Evolutionary conservation across 2,888 invertebrate genomes (phyloP).

Genomic region (Hypselothyrea guttata): DNA sequence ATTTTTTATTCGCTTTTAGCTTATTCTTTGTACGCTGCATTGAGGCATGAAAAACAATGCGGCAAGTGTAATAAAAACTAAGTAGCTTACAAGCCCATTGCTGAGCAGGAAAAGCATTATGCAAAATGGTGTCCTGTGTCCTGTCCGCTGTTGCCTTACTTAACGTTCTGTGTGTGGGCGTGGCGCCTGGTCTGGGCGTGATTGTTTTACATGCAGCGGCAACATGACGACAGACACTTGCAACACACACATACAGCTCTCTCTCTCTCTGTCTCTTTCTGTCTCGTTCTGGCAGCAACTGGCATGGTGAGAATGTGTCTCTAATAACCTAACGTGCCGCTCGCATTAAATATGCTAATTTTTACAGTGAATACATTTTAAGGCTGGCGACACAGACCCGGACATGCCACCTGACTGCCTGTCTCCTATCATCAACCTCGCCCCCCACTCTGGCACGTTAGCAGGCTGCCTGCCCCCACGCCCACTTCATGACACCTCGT

Average conservation of each 20-base stretch:
- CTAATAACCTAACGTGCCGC: constrained; percentile 78
- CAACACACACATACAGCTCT: constrained; percentile 22
- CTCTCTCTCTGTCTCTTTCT: not conserved
- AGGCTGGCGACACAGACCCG: constrained; percentile 32
- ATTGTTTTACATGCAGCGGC: constrained; percentile 67
- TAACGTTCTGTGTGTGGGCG: constrained; percentile 42
- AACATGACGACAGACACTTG: constrained; percentile 40
- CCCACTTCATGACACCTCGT: constrained; percentile 5
- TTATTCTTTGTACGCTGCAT: constrained; percentile 14
- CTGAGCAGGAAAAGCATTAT: constrained; percentile 59
- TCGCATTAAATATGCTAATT: constrained; percentile 78
- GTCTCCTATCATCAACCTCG: constrained; percentile 9
- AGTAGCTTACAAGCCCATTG: constrained; percentile 74
- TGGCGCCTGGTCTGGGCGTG: constrained; percentile 35
- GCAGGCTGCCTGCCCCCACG: no score
- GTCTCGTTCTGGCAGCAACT: not conserved
- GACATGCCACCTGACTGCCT: constrained; percentile 46
- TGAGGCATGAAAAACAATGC: constrained; percentile 71
- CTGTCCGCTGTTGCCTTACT: constrained; percentile 55
- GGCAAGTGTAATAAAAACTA: constrained; percentile 76
- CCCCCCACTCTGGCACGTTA: not conserved
- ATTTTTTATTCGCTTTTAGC: constrained; percentile 1
- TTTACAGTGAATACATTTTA: constrained; percentile 76
- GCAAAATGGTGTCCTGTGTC: constrained; percentile 59
- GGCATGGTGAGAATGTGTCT: constrained; percentile 68